phyloP scores from a whole-genome alignment of 2,888 invertebrate species.

The Cepaea hortensis region DNA sequence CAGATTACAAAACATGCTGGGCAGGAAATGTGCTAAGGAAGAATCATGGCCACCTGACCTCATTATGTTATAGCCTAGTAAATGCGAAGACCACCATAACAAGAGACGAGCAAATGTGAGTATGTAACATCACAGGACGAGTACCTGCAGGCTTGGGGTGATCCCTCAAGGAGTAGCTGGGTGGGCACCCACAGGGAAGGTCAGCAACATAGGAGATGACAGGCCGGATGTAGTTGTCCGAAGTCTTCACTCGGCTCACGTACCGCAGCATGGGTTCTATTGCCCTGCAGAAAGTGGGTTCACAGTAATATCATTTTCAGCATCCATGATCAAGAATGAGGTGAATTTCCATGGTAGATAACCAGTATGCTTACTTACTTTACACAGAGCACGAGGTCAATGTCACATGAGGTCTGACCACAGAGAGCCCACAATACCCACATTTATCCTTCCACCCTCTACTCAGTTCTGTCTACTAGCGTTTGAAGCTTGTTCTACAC shows the following conservation, averaged over 20 bases:
- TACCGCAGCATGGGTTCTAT: constrained; percentile 60
- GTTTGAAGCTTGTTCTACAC: too few relatives aligned
- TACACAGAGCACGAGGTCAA: background rate
- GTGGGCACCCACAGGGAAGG: constrained; percentile 72
- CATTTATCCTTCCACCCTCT: too few relatives aligned
- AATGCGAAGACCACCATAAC: background rate
- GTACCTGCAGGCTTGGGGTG: constrained; percentile 47
- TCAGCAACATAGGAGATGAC: constrained; percentile 65
- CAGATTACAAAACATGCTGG: too few relatives aligned
- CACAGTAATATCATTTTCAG: too few relatives aligned
- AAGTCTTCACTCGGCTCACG: constrained; percentile 58
- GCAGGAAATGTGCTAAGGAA: too few relatives aligned
- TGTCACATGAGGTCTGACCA: background rate
- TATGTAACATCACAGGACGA: background rate
- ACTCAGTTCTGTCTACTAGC: too few relatives aligned
- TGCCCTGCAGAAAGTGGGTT: constrained; percentile 6
- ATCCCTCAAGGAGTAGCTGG: constrained; percentile 52
- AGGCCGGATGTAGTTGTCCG: constrained; percentile 58
- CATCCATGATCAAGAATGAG: too few relatives aligned
- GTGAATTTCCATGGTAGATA: too few relatives aligned
- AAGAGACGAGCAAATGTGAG: background rate
- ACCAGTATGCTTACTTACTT: too few relatives aligned
- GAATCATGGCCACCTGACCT: too few relatives aligned
- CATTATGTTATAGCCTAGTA: too few relatives aligned
- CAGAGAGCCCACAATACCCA: too few relatives aligned